Evolutionary conservation across 2,113 vertebrate species (phyloP), one percentile per base, ranked within the genome.

Genomic region (Notothenia coriiceps): DNA sequence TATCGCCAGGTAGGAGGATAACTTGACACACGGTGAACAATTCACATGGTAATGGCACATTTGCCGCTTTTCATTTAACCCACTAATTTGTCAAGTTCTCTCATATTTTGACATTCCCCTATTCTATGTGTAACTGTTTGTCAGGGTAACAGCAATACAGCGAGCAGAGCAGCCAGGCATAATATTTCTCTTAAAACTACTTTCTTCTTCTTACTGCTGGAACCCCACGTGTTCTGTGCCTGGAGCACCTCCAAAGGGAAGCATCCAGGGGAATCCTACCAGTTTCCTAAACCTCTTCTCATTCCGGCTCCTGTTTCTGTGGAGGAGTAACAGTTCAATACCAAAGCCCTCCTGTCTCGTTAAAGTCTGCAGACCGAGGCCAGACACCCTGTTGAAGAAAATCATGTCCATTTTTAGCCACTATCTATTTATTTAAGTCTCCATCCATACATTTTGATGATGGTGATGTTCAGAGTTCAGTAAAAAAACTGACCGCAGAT

Each of bases 201-300:
- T 50, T n/a, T 22, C 22, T 22, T 22, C 22, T 13, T 62, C 12
- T 51, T 43, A 25, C 50, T 70, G 2, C 55, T 12, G 40, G 18
- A 72, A 78, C 61, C 50, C 46, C 11, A 71, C 52, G 20, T 68
- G 61, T 56, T 44, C 29, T 65, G 50, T 25, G 52, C 20, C 57
- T 86, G 47, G 64, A 77, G 75, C 69, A 47, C 43, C 14, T 71
- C 68, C 74, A 86, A 70, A 73, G 40, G 56, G 61, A 79, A 52
- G 10, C 72, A 61, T 74, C 11, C 13, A 66, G 10, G 52, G 49
- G 56, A 75, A 83, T 69, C 22, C 2, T 54, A 65, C 47, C 51
- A 44, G 66, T 40, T 68, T n/a, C 50, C 49, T 73, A 11, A 79
- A 66, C 35, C 51, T 64, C 82, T 82, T 77, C 56, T 74, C 59